A percentile compares a stretch with the other conserved stretches of the same genome.
phyloP scores from a whole-genome alignment of 1,140 invertebrate genomes.

The Pristionchus pacificus region DNA sequence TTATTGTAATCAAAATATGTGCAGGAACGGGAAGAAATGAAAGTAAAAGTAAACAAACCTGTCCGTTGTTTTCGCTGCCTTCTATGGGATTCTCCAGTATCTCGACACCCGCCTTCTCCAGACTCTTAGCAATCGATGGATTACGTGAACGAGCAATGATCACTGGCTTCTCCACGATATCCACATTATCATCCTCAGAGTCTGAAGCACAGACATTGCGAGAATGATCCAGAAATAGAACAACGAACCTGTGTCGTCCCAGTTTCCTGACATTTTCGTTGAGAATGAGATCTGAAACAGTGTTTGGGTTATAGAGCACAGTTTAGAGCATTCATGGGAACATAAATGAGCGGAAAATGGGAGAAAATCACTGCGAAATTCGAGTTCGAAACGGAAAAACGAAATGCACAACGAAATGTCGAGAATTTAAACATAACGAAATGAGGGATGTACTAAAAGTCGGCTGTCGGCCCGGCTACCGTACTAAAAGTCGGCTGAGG shows the following conservation, averaged over 20 bases:
- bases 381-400: too few species aligned
- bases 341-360: too few species aligned
- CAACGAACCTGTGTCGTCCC: constrained; percentile 16
- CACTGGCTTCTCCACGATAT: constrained; percentile 27
- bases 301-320: too few species aligned
- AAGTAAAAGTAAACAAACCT: not conserved
- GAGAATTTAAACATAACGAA: too few species aligned
- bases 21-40: not conserved
- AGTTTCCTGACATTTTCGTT: constrained; percentile 18
- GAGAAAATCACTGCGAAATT: too few species aligned
- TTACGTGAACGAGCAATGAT: constrained; percentile 20
- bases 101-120: constrained; percentile 19
- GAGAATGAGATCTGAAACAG: not conserved
- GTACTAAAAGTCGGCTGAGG: too few species aligned
- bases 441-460: too few species aligned
- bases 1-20: not conserved
- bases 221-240: not conserved
- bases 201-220: constrained; percentile 7
- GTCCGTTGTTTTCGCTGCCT: constrained; percentile 21
- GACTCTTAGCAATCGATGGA: constrained; percentile 20
- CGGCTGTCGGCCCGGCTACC: too few species aligned
- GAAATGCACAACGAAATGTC: too few species aligned
- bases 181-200: constrained; percentile 23
- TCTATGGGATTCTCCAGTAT: constrained; percentile 27
- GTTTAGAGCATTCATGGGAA: too few species aligned